phyloP scores from a whole-genome alignment of 2,888 invertebrate species.

The Ceriagrion tenellum region DNA sequence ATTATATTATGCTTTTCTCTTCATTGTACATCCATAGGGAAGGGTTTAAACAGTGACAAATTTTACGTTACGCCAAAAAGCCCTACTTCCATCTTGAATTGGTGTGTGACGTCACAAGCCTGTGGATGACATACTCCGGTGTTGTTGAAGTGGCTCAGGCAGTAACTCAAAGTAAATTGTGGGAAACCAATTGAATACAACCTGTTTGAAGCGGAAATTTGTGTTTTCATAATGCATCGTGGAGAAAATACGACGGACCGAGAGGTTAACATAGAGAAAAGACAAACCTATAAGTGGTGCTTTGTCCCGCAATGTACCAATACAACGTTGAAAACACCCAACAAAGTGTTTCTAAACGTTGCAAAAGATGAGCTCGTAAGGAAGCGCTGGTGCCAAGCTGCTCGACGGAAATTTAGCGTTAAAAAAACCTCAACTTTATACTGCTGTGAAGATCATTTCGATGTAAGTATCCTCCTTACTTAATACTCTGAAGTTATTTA shows the following conservation, averaged over 20 bases:
- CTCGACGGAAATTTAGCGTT: neutral
- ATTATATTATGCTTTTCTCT: too few species aligned
- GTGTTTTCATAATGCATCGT: neutral
- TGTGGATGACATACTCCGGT: neutral
- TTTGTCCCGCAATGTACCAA: conserved; percentile 10
- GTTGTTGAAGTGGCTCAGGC: neutral
- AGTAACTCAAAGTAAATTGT: neutral
- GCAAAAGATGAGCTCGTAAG: neutral
- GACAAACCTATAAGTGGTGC: conserved; percentile 1
- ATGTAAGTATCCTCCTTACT: neutral
- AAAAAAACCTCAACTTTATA: conserved; percentile 16
- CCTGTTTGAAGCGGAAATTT: neutral
- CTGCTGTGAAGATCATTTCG: conserved; percentile 11
- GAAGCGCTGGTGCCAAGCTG: conserved; percentile 9
- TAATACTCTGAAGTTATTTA: neutral
- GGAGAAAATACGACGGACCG: neutral
- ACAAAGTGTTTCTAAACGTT: conserved; percentile 18
- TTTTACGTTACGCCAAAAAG: too few species aligned
- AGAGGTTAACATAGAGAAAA: neutral
- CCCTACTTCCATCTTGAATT: too few species aligned
- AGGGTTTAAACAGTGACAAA: too few species aligned
- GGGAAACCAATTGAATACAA: neutral
- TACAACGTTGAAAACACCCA: neutral
- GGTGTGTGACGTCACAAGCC: too few species aligned
- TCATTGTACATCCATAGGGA: too few species aligned